A percentile compares a stretch with the other conserved stretches of the same genome.
Evolutionary conservation across 2,888 invertebrate genomes (phyloP).

Genomic region (Harpagoxenus sublaevis): DNA sequence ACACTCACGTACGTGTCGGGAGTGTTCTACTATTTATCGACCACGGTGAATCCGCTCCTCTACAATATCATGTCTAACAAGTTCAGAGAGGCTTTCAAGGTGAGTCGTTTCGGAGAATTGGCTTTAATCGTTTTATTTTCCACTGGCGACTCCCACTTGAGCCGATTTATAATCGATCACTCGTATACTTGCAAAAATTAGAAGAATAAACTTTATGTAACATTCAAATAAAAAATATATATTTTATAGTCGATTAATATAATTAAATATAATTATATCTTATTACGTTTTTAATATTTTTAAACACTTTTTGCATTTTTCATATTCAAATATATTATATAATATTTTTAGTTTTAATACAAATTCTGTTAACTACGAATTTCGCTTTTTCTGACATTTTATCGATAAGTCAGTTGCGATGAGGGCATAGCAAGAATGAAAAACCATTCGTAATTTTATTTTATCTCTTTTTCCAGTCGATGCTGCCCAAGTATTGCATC

Average conservation of each 20-base stretch:
- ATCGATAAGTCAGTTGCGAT: background rate
- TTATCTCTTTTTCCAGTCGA: slow-evolving; percentile 76
- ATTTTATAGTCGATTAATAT: background rate
- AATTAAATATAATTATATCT: background rate
- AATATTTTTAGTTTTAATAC: background rate
- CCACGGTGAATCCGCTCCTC: slow-evolving; percentile 90
- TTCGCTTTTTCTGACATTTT: background rate
- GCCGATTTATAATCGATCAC: background rate
- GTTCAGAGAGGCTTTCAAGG: slow-evolving; percentile 91
- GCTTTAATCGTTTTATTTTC: background rate
- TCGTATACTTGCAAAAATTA: background rate
- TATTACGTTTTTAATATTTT: background rate
- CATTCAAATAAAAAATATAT: background rate
- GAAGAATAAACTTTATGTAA: background rate
- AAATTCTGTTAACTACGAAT: background rate
- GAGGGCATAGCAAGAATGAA: background rate
- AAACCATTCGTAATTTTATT: background rate
- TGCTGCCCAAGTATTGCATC: slow-evolving; percentile 85
- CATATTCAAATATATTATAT: background rate
- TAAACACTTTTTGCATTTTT: background rate
- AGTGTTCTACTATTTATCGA: slow-evolving; percentile 90
- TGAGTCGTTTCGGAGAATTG: slow-evolving; percentile 72
- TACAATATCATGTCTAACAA: slow-evolving; percentile 92
- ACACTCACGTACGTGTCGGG: slow-evolving; percentile 89
- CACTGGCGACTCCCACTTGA: background rate